Evolutionary conservation across 2,113 vertebrate species (phyloP), one percentile per base, ranked within the genome.

Genomic region (Cervus canadensis): DNA sequence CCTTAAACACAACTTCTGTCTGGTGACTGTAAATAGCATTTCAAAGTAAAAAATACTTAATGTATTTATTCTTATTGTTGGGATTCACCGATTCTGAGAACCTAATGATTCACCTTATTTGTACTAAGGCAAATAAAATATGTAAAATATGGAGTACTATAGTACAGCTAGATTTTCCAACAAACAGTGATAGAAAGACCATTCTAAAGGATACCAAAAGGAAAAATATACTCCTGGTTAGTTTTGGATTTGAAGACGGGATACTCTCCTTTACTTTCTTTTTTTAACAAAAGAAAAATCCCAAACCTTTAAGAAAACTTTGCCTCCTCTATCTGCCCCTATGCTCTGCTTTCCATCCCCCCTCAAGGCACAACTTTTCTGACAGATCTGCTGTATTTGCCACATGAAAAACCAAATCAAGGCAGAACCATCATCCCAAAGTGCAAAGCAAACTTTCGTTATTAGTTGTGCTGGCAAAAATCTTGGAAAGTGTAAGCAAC

Each of bases 401-500:
- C 85, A 92, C 10, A 87, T 33, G 30, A 98, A 97, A 95, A 2
- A 0, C 7, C 6, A 33, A 89, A 82, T 67, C 96, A 95, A 67
- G 82, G 15, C 92, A 89, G 71, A 91, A 45, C 2, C 59, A 94
- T 57, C 91, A 7, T 17, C 28, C 74, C 52, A 40, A 98, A 98
- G 95, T 95, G 56, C 84, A 97, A 96, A 98, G 94, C 87, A 97
- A 97, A 96, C 91, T 98, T 97, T 81, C 90, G 23, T 97, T 98
- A 98, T 97, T 96, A 94, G 82, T 56, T 33, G 79, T 89, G 89
- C 71, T 97, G 96, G 90, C 92, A 97, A 97, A 98, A 98, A 97
- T 91, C 94, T 98, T 98, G 96, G 96, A 98, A 98, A 98, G 97
- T 81, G 33, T 97, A 98, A 98, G 96, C 95, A 92, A 95, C 83